phyloP scores from a whole-genome alignment of 92 coral and sea anemone species.

The Heliopora coerulea region DNA sequence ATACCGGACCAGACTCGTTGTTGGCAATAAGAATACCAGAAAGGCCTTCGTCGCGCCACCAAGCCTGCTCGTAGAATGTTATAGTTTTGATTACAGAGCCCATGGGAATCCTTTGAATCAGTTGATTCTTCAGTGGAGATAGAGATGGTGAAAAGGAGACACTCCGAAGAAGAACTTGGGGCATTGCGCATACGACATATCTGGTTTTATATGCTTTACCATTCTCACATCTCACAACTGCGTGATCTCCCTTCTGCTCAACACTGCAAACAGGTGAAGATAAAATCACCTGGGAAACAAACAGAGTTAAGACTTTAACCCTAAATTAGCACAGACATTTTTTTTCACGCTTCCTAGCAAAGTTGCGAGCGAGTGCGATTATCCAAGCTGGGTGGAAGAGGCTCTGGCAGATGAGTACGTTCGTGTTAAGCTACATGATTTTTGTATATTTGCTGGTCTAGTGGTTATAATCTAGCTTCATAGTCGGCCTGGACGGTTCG shows the following conservation, averaged over 20 bases:
- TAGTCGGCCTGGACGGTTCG: too few species aligned
- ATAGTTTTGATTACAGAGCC: conserved; percentile 94
- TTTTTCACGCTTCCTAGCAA: too few species aligned
- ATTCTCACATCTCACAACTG: conserved; percentile 75
- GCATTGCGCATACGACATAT: conserved; percentile 94
- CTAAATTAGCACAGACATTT: too few species aligned
- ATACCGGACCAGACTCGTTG: conserved; percentile 84
- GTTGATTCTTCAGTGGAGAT: conserved; percentile 88
- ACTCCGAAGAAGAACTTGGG: conserved; percentile 84
- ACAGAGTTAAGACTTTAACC: too few species aligned
- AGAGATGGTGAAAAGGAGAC: conserved; percentile 88
- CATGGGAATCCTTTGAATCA: conserved; percentile 93
- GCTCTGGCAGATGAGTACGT: too few species aligned
- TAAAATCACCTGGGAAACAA: conserved; percentile 64
- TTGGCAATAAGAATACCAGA: conserved; percentile 68
- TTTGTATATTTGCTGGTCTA: too few species aligned
- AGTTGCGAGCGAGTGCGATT: too few species aligned
- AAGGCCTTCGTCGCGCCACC: conserved; percentile 84
- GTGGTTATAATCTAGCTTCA: too few species aligned
- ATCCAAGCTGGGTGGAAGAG: too few species aligned
- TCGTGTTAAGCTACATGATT: too few species aligned
- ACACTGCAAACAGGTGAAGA: conserved; percentile 74
- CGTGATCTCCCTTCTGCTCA: conserved; percentile 67
- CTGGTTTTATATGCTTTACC: conserved; percentile 81
- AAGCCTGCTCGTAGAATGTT: conserved; percentile 76